Percentiles rank a stretch among this genome's conserved stretches.
phyloP scores from a whole-genome alignment of 1,140 invertebrate species.

The Lineus longissimus region DNA sequence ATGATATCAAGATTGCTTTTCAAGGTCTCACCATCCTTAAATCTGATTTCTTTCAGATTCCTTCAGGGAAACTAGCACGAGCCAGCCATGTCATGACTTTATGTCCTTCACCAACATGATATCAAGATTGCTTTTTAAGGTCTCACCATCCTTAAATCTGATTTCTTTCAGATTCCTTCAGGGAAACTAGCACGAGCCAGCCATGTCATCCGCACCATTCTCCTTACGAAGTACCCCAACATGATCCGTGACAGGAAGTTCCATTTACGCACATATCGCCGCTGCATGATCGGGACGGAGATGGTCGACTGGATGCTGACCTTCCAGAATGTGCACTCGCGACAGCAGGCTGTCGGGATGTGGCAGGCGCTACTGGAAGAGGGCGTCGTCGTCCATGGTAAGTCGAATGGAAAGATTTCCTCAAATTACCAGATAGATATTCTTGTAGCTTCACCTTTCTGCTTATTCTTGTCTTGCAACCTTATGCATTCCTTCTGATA shows the following conservation, averaged over 20 bases:
- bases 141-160: too few relatives aligned
- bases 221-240: slow-evolving; percentile 63
- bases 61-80: too few relatives aligned
- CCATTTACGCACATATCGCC: slow-evolving; percentile 54
- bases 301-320: slow-evolving; percentile 75
- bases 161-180: slow-evolving; percentile 56
- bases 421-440: not conserved
- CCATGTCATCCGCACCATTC: slow-evolving; percentile 66
- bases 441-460: not conserved
- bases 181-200: slow-evolving; percentile 65
- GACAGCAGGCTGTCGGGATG: slow-evolving; percentile 73
- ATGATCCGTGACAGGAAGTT: slow-evolving; percentile 63
- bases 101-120: too few relatives aligned
- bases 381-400: slow-evolving; percentile 74
- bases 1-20: too few relatives aligned
- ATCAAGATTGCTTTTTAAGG: too few relatives aligned
- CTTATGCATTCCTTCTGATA: not conserved
- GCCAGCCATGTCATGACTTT: too few relatives aligned
- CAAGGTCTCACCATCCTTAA: too few relatives aligned
- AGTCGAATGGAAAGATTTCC: slow-evolving; percentile 27
- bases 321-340: slow-evolving; percentile 56
- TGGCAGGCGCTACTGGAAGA: slow-evolving; percentile 83
- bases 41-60: too few relatives aligned
- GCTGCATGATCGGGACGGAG: slow-evolving; percentile 63
- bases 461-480: not conserved